These are phyloP conservation scores for Galerucella pusilla DNA, from an alignment of 2,888 invertebrate species.

Conservation along the genomic window DNA sequence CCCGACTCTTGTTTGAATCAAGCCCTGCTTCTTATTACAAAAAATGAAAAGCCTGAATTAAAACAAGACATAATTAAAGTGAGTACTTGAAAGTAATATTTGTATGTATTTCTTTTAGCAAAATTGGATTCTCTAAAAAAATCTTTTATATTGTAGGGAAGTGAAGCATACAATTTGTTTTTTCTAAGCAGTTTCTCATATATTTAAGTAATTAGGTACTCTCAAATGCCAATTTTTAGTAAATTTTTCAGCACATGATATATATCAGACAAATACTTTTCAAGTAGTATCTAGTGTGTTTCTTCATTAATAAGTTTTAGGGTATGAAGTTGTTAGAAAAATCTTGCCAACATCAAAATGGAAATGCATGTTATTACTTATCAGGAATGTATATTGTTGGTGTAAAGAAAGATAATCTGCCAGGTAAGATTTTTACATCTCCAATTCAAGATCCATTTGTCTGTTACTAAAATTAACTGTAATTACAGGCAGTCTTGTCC, in stretches of 20 bases:
- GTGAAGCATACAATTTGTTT: too few relatives aligned
- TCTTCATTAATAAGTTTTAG: slow-evolving; percentile 48
- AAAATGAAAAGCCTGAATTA: slow-evolving; percentile 63
- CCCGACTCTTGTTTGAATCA: slow-evolving; percentile 80
- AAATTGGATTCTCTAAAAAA: too few relatives aligned
- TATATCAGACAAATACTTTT: too few relatives aligned
- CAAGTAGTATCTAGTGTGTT: background rate
- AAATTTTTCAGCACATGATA: too few relatives aligned
- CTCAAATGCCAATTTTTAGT: too few relatives aligned
- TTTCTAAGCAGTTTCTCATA: too few relatives aligned
- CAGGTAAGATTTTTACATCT: slow-evolving; percentile 32
- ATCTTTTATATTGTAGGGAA: too few relatives aligned
- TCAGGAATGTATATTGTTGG: slow-evolving; percentile 84
- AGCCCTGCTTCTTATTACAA: slow-evolving; percentile 75
- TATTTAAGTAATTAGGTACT: too few relatives aligned
- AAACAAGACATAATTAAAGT: slow-evolving; percentile 69
- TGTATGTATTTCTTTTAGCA: too few relatives aligned
- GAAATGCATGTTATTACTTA: slow-evolving; percentile 78
- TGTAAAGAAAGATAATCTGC: slow-evolving; percentile 67
- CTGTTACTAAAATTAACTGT: background rate
- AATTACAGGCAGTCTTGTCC: slow-evolving; percentile 4
- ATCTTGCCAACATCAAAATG: slow-evolving; percentile 63
- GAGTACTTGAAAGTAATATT: slow-evolving; percentile 19
- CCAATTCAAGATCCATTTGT: slow-evolving; percentile 43
- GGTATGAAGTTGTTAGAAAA: slow-evolving; percentile 68